Conservation (phyloP, 2,113 vertebrate genomes). For the Seriola dumerili region DNA sequence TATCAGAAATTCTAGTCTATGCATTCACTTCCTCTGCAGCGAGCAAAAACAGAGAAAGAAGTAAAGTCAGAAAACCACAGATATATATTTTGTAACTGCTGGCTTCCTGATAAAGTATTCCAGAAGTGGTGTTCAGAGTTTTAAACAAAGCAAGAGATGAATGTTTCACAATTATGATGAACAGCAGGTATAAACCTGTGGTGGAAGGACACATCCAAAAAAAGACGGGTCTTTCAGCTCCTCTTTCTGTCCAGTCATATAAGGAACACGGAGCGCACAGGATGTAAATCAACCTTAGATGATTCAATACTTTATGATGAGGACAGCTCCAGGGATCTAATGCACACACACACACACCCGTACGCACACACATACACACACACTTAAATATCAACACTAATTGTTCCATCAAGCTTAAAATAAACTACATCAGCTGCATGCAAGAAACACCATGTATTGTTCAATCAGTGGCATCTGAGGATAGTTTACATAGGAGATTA, state of each 20-base stretch:
- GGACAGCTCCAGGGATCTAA: conserved; percentile 48
- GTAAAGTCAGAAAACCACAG: conserved; percentile 40
- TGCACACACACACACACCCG: conserved; percentile 9
- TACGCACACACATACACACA: conserved; percentile 33
- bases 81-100: conserved; percentile 76
- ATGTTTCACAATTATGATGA: conserved; percentile 80
- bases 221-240: conserved; percentile 65
- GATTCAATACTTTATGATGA: conserved; percentile 41
- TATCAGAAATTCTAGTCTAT: conserved; percentile 66
- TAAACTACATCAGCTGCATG: conserved; percentile 67
- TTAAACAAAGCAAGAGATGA: conserved; percentile 76
- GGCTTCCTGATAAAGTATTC: conserved; percentile 78
- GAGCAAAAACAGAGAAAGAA: conserved; percentile 41
- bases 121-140: conserved; percentile 70
- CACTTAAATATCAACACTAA: conserved; percentile 57
- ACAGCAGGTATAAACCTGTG: conserved; percentile 82
- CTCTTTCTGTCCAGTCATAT: conserved; percentile 74
- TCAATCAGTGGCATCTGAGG: conserved; percentile 71
- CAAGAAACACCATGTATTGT: conserved; percentile 70
- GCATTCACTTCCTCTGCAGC: conserved; percentile 68
- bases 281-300: conserved; percentile 71
- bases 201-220: conserved; percentile 71
- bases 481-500: conserved; percentile 77
- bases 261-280: conserved; percentile 66
- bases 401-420: conserved; percentile 68